Base-by-base conservation (phyloP, 1,140 invertebrate species). In the Listronotus oregonensis region DNA sequence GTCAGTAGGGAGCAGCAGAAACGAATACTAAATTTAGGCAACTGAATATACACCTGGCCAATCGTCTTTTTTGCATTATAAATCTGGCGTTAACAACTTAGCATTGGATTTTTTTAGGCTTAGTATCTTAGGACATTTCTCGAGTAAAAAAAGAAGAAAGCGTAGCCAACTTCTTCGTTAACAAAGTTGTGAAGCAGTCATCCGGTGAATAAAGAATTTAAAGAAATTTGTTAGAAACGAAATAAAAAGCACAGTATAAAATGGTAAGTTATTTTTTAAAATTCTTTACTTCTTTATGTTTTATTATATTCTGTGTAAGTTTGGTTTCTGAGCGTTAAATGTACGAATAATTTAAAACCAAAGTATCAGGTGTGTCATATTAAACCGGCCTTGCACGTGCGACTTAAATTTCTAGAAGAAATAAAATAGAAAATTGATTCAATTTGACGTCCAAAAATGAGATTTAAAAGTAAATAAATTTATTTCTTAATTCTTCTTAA, bases 361-460 rank as follows among this genome's bases (percentile, higher is more conserved):
- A 50, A 18, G 10, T 21, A 18, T 50, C 47, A 50, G 47, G 47
- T 50, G 47, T 50, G 47, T 50, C 47, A 50, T 50, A 6, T 21
- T 31, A 27, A 50, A 31, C 47, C 47, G 47, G 47, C 17, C 47
- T 50, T 18, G 47, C 47, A 50, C 47, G 47, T 50, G 47, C 47
- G 4, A 2, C 18, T 27, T 5, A 10, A 18, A 18, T 50, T 18
- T n/a, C 15, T 50, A 15, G 17, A 47, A 15, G 10, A 18, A 18
- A 21, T n/a, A 50, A 31, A 50, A 18, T 50, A 27, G 14, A 49
- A 17, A 6, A 49, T 17, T 49, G 10, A 49, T n/a, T n/a, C n/a
- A n/a, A n/a, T n/a, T n/a, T n/a, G n/a, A n/a, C n/a, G n/a, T n/a
- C n/a, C n/a, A n/a, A n/a, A n/a, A n/a, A n/a, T n/a, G n/a, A n/a